These are phyloP conservation scores for Patella caerulea DNA, from an alignment of 2,888 invertebrate species.

Conservation along the genomic window DNA sequence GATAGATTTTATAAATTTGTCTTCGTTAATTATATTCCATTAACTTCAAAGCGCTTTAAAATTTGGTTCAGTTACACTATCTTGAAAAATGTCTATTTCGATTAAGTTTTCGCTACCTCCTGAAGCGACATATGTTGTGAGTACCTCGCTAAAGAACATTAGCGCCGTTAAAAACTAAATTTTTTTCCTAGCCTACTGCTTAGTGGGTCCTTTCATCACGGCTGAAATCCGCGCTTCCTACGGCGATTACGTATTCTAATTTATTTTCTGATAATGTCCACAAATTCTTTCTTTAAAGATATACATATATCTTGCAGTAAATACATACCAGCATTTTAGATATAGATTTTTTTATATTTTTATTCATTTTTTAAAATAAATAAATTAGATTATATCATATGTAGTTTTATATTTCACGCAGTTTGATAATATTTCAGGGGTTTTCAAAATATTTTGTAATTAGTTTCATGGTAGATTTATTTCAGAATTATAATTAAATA, in stretches of 20 bases:
- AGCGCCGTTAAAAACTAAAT: not conserved
- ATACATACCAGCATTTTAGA: no score
- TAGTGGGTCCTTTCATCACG: conserved; percentile 6
- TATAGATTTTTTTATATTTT: no score
- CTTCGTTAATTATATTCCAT: not conserved
- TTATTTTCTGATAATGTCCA: not conserved
- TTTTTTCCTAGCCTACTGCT: not conserved
- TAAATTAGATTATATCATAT: no score
- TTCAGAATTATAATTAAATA: no score
- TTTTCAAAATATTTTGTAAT: no score
- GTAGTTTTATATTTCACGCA: no score
- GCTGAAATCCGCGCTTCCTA: not conserved
- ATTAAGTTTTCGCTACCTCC: not conserved
- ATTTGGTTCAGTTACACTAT: conserved; percentile 2
- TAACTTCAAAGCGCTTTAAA: not conserved
- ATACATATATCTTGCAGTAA: no score
- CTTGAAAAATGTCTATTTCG: not conserved
- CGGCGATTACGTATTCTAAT: not conserved
- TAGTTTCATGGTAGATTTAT: no score
- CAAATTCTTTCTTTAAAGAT: not conserved
- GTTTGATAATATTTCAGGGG: no score
- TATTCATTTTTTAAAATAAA: no score
- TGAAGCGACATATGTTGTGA: not conserved
- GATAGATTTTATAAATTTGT: conserved; percentile 8
- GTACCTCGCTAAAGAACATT: not conserved